phyloP scores from a whole-genome alignment of 2,113 vertebrate species.

The Mellivora capensis region DNA sequence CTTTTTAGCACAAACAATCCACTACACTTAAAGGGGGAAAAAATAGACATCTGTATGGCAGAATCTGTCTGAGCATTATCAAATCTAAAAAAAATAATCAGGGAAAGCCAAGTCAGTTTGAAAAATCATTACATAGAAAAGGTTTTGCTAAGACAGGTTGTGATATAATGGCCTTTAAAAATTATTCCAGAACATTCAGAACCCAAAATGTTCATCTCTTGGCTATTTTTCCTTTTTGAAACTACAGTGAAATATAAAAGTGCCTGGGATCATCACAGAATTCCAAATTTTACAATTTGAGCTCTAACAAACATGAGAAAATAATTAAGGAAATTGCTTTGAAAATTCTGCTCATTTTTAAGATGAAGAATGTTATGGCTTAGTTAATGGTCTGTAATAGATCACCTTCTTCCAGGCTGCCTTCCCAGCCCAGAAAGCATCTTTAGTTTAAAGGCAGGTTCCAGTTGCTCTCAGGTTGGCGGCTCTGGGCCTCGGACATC shows the following conservation, averaged over 20 bases:
- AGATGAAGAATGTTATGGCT: background rate
- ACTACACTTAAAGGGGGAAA: background rate
- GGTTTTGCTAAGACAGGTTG: background rate
- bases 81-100: background rate
- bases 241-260: background rate
- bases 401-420: background rate
- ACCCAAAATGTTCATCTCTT: background rate
- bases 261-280: background rate
- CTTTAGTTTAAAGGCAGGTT: background rate
- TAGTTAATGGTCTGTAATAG: background rate
- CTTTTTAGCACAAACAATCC: background rate
- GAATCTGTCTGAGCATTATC: background rate
- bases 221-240: background rate
- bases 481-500: background rate
- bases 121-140: background rate
- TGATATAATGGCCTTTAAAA: background rate
- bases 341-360: background rate
- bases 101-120: background rate
- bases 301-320: constrained; percentile 24
- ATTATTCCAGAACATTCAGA: background rate
- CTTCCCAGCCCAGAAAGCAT: background rate
- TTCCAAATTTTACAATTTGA: background rate
- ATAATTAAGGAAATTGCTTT: constrained; percentile 22
- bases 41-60: background rate
- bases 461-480: fast-evolving